Evolutionary conservation across 2,113 vertebrate genomes (phyloP).

Genomic region (Prunella himalayana): DNA sequence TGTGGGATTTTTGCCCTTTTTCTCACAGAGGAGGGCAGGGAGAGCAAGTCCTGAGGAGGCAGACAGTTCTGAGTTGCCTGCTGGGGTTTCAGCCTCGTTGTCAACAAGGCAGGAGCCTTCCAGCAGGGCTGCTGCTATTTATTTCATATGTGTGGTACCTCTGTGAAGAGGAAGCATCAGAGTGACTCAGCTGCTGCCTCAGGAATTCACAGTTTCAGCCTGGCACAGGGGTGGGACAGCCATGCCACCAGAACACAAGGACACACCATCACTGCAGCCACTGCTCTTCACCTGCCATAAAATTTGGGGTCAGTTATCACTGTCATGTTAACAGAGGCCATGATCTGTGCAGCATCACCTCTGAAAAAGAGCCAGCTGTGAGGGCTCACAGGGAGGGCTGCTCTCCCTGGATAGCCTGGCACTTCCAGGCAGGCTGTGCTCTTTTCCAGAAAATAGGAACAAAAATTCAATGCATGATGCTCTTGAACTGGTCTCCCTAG

Average conservation of each 20-base stretch:
- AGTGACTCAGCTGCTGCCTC: neutral
- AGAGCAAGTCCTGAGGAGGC: neutral
- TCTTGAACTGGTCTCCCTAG: neutral
- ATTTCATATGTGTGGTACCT: neutral
- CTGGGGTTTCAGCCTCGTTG: neutral
- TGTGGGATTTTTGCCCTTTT: neutral
- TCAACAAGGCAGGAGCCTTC: neutral
- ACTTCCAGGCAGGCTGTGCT: fast-evolving
- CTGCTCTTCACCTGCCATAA: neutral
- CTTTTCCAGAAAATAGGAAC: neutral
- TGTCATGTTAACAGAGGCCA: neutral
- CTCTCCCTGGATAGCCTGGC: neutral
- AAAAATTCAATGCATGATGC: neutral
- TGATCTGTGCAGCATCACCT: neutral
- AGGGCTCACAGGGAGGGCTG: neutral
- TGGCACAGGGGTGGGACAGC: neutral
- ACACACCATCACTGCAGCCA: neutral
- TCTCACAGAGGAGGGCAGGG: neutral
- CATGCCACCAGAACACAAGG: neutral
- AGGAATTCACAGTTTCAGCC: neutral
- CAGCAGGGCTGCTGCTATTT: neutral
- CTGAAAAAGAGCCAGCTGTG: neutral
- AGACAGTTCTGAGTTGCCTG: neutral
- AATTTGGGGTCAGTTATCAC: neutral
- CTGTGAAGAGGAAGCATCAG: neutral